phyloP scores from a whole-genome alignment of 2,113 vertebrate genomes.

The Nothobranchius furzeri region DNA sequence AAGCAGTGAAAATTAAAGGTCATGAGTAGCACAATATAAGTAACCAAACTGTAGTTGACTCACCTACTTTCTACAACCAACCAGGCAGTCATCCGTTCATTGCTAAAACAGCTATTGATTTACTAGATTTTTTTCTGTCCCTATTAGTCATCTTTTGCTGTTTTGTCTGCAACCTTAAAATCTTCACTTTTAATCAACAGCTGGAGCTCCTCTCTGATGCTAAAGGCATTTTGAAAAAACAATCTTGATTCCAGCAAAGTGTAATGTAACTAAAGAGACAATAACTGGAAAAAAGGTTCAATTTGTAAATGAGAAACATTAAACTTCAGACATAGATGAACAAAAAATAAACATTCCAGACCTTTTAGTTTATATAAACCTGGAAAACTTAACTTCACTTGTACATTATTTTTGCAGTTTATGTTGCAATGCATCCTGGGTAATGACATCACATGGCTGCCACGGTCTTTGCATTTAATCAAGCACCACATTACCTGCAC shows the following conservation, averaged over 20 bases:
- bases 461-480: too few relatives aligned
- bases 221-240: not conserved
- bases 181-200: constrained; percentile 1
- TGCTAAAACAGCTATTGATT: constrained; percentile 42
- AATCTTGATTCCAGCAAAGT: not conserved
- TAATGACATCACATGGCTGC: too few relatives aligned
- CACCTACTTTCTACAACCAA: constrained; percentile 20
- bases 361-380: too few relatives aligned
- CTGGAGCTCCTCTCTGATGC: not conserved
- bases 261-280: too few relatives aligned
- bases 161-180: not conserved
- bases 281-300: too few relatives aligned
- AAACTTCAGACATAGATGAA: not conserved
- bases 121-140: constrained; percentile 3
- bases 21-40: constrained; percentile 24
- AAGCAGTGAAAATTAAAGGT: constrained; percentile 55
- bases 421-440: too few relatives aligned
- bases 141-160: constrained; percentile 16
- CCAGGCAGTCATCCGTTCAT: constrained; percentile 29
- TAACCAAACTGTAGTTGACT: constrained; percentile 38
- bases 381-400: too few relatives aligned
- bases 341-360: not conserved
- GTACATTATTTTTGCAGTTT: too few relatives aligned
- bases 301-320: too few relatives aligned
- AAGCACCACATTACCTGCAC: too few relatives aligned